Percentiles rank a stretch among this genome's conserved stretches.
phyloP scores from a whole-genome alignment of 2,113 vertebrate species.

The Pseudorectes ferrugineus region DNA sequence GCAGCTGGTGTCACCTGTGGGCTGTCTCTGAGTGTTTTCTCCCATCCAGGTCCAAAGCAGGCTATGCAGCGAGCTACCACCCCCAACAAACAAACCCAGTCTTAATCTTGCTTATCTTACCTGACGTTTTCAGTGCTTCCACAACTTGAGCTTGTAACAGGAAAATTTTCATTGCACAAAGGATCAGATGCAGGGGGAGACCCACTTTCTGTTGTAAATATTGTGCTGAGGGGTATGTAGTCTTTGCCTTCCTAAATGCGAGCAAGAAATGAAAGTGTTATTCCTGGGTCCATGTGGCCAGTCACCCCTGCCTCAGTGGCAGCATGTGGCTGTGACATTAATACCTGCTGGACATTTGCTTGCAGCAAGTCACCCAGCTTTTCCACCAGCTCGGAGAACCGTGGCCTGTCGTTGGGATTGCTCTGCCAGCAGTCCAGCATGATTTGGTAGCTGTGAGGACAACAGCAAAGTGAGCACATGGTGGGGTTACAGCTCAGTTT shows the following conservation, averaged over 20 bases:
- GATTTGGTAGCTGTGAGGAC: conserved; percentile 82
- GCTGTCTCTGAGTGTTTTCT: neutral
- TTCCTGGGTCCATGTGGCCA: accelerated
- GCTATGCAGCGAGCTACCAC: neutral
- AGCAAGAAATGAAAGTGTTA: neutral
- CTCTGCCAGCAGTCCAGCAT: conserved; percentile 91
- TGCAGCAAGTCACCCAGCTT: conserved; percentile 88
- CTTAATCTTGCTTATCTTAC: conserved; percentile 39
- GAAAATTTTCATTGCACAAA: conserved; percentile 39
- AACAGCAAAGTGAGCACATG: neutral
- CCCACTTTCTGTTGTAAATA: conserved; percentile 58
- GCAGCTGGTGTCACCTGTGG: neutral
- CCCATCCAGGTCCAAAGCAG: neutral
- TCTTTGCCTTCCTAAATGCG: conserved; percentile 81
- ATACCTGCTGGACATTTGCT: conserved; percentile 85
- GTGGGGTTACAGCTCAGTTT: neutral
- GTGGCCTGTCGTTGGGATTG: conserved; percentile 80
- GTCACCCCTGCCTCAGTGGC: accelerated
- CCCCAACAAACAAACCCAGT: neutral
- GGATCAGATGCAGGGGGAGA: conserved; percentile 32
- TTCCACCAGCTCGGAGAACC: conserved; percentile 84
- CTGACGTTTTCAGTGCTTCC: conserved; percentile 66
- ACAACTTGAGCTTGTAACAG: conserved; percentile 26
- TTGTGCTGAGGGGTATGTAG: conserved; percentile 77
- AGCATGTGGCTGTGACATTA: accelerated